A percentile compares a stretch with the other conserved stretches of the same genome.
Evolutionary conservation across 1,140 invertebrate genomes (phyloP).

Genomic region (Solenopsis invicta): DNA sequence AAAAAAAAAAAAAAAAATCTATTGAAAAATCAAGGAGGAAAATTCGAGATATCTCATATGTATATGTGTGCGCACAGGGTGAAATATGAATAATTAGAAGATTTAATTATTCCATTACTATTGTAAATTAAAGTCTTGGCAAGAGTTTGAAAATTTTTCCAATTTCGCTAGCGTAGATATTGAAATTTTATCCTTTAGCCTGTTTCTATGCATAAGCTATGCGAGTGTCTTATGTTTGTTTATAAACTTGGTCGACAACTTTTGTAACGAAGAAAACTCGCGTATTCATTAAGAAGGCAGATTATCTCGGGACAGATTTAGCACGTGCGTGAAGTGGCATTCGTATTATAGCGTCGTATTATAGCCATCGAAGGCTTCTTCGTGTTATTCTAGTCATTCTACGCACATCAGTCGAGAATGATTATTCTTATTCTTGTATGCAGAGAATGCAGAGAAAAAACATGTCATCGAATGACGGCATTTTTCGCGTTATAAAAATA

Average conservation of each 20-base stretch:
- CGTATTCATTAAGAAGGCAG: not conserved
- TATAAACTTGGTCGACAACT: not conserved
- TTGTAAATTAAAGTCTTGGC: not conserved
- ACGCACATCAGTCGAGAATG: not conserved
- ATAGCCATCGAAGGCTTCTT: not conserved
- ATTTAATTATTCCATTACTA: not conserved
- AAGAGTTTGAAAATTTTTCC: not conserved
- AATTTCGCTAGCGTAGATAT: not conserved
- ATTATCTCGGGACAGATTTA: slow-evolving; percentile 14
- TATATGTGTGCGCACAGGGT: not conserved
- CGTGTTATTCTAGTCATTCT: not conserved
- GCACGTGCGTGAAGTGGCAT: not conserved
- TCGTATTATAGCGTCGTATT: no score
- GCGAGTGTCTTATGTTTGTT: not conserved
- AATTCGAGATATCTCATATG: no score
- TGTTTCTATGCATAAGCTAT: not conserved
- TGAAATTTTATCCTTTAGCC: not conserved
- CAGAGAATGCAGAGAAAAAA: not conserved
- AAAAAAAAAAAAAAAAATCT: not conserved
- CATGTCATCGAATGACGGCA: not conserved
- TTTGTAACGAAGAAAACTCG: not conserved
- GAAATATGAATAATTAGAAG: not conserved
- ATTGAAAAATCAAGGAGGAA: not conserved
- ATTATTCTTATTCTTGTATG: not conserved
- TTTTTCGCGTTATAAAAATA: slow-evolving; percentile 47